phyloP scores from a whole-genome alignment of 2,113 vertebrate species.

The Galemys pyrenaicus region DNA sequence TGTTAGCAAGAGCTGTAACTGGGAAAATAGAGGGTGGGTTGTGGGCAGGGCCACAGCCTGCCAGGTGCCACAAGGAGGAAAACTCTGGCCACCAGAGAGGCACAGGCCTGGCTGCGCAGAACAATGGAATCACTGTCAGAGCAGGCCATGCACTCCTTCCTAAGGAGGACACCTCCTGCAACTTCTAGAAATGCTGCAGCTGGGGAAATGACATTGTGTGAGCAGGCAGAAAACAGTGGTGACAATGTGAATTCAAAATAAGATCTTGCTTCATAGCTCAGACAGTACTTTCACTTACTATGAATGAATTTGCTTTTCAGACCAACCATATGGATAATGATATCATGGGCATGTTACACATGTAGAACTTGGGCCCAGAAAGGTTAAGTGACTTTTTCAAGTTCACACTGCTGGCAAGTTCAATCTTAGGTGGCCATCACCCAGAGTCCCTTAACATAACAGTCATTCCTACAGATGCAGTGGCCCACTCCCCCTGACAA shows the following conservation, averaged over 20 bases:
- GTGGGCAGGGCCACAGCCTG: fast-evolving
- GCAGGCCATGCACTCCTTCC: not conserved
- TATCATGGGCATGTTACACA: not conserved
- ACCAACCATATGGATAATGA: not conserved
- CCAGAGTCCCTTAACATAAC: not conserved
- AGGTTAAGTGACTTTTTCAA: not conserved
- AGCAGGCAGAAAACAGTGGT: not conserved
- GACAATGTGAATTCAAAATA: not conserved
- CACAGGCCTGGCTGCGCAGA: not conserved
- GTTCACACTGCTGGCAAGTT: not conserved
- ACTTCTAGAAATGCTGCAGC: not conserved
- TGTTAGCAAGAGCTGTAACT: not conserved
- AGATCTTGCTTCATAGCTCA: not conserved
- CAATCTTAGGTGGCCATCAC: not conserved
- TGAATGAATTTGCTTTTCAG: not conserved
- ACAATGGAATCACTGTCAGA: not conserved
- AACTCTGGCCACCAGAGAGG: fast-evolving
- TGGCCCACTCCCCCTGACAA: not conserved
- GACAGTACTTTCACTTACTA: not conserved
- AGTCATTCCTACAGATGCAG: not conserved
- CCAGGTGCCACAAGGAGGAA: not conserved
- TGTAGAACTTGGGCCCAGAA: not conserved
- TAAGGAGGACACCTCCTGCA: not conserved
- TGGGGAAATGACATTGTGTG: not conserved
- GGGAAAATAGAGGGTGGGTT: not conserved